phyloP scores from a whole-genome alignment of 2,888 invertebrate species.

The Ophion slaviceki region DNA sequence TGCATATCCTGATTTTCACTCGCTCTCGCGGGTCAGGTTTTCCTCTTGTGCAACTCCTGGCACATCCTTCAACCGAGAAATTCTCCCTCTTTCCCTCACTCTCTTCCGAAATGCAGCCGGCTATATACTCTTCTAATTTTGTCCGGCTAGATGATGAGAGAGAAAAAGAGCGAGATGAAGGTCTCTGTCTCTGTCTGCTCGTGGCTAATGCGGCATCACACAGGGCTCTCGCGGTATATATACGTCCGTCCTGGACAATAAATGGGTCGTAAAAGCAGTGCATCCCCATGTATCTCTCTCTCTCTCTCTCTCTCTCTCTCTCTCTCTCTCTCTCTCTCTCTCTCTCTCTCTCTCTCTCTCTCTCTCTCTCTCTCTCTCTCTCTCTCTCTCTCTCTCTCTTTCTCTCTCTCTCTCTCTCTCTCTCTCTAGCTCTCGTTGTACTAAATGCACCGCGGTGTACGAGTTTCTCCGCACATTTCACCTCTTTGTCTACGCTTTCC shows the following conservation, averaged over 20 bases:
- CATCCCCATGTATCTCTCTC: slow-evolving; percentile 48
- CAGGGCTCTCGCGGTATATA: slow-evolving; percentile 49
- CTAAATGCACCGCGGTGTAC: slow-evolving; percentile 34
- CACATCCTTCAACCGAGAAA: slow-evolving; percentile 51
- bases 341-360: slow-evolving; percentile 19
- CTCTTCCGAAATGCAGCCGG: slow-evolving; percentile 4
- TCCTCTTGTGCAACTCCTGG: slow-evolving; percentile 40
- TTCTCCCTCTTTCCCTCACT: slow-evolving; percentile 9
- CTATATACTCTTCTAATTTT: slow-evolving; percentile 54
- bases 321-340: slow-evolving; percentile 21
- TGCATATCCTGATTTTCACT: slow-evolving; percentile 50
- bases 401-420: slow-evolving; percentile 34
- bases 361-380: slow-evolving; percentile 35
- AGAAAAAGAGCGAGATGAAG: slow-evolving; percentile 17
- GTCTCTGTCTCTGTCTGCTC: slow-evolving; percentile 44
- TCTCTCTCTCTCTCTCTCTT: slow-evolving; percentile 34
- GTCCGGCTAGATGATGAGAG: slow-evolving; percentile 45
- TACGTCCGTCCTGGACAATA: slow-evolving; percentile 63
- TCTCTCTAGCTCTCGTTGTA: slow-evolving; percentile 25
- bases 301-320: slow-evolving; percentile 35
- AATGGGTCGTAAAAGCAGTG: slow-evolving; percentile 65
- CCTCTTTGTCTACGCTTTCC: slow-evolving; percentile 61
- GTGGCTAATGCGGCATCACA: slow-evolving; percentile 64
- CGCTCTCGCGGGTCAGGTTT: slow-evolving; percentile 48
- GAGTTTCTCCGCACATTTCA: slow-evolving; percentile 47